Evolutionary conservation across 2,113 vertebrate species (phyloP), one percentile per base, ranked within the genome.

Genomic region (Rana temporaria): DNA sequence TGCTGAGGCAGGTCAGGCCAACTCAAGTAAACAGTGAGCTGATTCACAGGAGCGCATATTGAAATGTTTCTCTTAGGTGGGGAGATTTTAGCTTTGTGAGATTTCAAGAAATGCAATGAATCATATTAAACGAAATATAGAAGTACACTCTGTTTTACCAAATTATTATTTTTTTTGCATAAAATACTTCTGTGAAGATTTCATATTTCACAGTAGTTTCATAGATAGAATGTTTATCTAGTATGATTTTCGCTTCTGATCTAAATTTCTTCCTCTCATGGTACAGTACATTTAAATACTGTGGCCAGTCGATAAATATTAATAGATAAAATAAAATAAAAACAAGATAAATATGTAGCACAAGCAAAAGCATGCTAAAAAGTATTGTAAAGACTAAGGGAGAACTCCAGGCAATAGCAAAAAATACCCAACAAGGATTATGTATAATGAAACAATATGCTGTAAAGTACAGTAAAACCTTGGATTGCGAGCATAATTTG

Each of bases 31-130:
- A 81, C 69, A 81, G 59, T 65, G 48, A 20, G 69, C 30, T 81
- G 34, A 81, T 81, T 81, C 79, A 67, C 34, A 8, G 66, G 55
- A 0, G 19, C 57, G 17, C 17, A 66, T 18, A 7, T 86, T 81
- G 57, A 63, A 73, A 65, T 70, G 56, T 56, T 57, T 32, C 38
- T 68, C 79, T 42, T 76, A 17, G 77, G 77, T 82, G 83, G 85
- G 85, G 88, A 85, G 72, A 34, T 85, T 85, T 85, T 86, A 79
- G 67, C 71, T 84, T 78, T 86, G 77, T 65, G 66, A 59, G 53
- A n/a, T 7, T 69, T n/a, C 77, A 68, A 79, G 52, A 59, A 79
- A 32, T 22, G 65, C 48, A 59, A 42, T 77, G 1, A 38, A 0
- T 56, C 62, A 0, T 69, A 52, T 14, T 84, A 9, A 32, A 12